Base-by-base conservation (phyloP, 2,888 invertebrate species). In the Parthenolecanium corni region DNA sequence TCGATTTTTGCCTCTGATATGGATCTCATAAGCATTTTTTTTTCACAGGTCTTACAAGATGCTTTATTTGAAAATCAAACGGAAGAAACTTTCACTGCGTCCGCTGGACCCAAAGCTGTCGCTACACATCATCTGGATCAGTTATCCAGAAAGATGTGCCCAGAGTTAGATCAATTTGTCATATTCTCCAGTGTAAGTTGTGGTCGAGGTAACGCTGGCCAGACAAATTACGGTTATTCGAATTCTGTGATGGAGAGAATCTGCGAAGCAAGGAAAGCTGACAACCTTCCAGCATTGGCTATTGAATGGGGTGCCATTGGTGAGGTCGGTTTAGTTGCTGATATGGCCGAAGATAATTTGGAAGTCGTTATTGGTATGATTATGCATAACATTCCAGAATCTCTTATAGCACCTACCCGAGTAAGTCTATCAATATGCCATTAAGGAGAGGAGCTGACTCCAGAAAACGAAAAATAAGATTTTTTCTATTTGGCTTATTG, bases 301-400 rank as follows among this genome's bases (percentile, higher is more conserved):
- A 82, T 94, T 11, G 89, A 94, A 72, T 94, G 93, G 92, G 93
- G 94, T 40, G 92, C 91, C 40, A 81, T 94, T 57, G 94, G 91
- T 58, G 92, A 94, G 74, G 87, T 86, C 62, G 84, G 85, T 70
- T 74, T 80, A 51, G 77, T 82, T 3, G 74, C 79, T 47, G 79
- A 81, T 40, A 72, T 71, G 71, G 70, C 81, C 67, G 83, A 84
- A 64, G 82, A 83, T 1, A 79, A 83, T 66, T 78, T 82, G 23
- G 83, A 84, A 67, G 73, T 84, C 31, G 81, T 83, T 66, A 84
- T 84, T 46, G 81, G 82, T 56, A 56, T 64, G 62, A 23, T n/a
- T 18, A 18, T 38, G 9, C 12, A 12, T 11, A 38, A 38, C 9
- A n/a, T n/a, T n/a, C n/a, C n/a, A n/a, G n/a, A n/a, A n/a, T n/a